Percentiles rank a stretch among this genome's conserved stretches.
Conservation (phyloP, 2,113 vertebrate genomes). For the Pituophis catenifer region DNA sequence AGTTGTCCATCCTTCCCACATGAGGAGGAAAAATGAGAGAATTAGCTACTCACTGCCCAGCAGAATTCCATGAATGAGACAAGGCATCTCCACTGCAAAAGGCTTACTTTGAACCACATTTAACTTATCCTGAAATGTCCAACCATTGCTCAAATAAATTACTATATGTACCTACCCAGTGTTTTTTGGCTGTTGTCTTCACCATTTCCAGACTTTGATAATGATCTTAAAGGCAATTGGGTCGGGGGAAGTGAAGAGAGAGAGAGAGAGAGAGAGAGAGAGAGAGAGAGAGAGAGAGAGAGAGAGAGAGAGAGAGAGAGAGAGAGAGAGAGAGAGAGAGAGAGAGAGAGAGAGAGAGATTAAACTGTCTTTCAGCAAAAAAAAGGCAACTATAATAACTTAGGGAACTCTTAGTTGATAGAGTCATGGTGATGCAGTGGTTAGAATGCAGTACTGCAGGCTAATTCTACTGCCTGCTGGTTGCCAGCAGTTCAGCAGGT, state of each 20-base stretch:
- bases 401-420: neutral
- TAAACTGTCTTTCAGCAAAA: rapidly evolving
- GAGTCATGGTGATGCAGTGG: neutral
- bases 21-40: neutral
- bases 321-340: neutral
- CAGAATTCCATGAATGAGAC: neutral
- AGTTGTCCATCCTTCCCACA: neutral
- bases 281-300: too few species aligned
- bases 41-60: neutral
- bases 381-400: neutral
- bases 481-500: neutral
- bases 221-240: conserved; percentile 48
- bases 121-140: neutral
- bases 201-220: neutral
- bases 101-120: neutral
- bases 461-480: neutral
- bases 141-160: neutral
- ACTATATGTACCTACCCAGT: conserved; percentile 39
- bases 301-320: neutral
- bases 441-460: neutral
- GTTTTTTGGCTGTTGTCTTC: conserved; percentile 17
- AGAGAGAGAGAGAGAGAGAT: neutral
- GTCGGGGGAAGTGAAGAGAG: neutral
- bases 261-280: rapidly evolving
- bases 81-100: neutral